phyloP scores from a whole-genome alignment of 2,797 vertebrate species.

The Megalops cyprinoides region DNA sequence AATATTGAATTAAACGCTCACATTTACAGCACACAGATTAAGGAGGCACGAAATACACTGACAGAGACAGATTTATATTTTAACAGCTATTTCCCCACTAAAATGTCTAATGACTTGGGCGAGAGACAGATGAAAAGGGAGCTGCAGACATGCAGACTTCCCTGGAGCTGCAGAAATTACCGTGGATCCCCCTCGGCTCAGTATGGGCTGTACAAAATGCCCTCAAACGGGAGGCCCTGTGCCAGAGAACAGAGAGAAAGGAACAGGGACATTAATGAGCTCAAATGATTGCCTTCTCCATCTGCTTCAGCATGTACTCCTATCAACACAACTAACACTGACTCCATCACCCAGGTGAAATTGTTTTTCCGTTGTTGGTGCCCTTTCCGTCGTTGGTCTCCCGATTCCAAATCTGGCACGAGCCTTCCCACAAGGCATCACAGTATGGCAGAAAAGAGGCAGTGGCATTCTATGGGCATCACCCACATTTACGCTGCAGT shows the following conservation, averaged over 20 bases:
- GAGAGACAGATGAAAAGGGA: constrained; percentile 62
- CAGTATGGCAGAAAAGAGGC: too few species aligned
- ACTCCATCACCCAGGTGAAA: constrained; percentile 35
- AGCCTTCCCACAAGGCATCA: too few species aligned
- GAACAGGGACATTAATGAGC: constrained; percentile 57
- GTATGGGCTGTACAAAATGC: constrained; percentile 55
- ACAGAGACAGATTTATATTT: constrained; percentile 76
- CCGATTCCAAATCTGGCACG: too few species aligned
- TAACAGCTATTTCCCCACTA: constrained; percentile 70
- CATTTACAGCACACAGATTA: constrained; percentile 41
- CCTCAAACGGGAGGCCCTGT: constrained; percentile 41
- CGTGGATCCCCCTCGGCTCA: constrained; percentile 36
- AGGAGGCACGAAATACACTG: constrained; percentile 59
- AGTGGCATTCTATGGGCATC: too few species aligned
- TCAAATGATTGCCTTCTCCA: constrained; percentile 67
- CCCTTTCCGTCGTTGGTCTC: too few species aligned
- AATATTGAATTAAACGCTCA: constrained; percentile 62
- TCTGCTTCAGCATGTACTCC: constrained; percentile 44
- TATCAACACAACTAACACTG: constrained; percentile 47
- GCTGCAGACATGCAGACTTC: constrained; percentile 60
- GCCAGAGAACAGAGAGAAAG: constrained; percentile 41
- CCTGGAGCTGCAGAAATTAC: constrained; percentile 50
- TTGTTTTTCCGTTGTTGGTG: too few species aligned
- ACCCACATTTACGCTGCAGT: too few species aligned
- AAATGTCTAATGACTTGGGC: constrained; percentile 71